phyloP scores from a whole-genome alignment of 2,797 vertebrate species.

The Syndactyla subalaris region DNA sequence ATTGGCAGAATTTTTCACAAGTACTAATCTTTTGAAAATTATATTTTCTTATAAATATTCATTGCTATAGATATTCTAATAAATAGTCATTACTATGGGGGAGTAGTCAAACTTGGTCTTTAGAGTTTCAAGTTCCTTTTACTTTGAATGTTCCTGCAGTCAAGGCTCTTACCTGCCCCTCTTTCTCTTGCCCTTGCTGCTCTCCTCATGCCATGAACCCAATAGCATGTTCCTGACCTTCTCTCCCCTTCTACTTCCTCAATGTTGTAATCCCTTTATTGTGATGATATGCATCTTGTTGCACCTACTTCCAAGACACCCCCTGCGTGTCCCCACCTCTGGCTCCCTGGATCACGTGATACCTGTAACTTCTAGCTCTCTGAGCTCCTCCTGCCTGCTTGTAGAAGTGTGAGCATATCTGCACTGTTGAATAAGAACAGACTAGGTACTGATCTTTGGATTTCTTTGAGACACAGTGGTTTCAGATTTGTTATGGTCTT shows the following conservation, averaged over 20 bases:
- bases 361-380: not conserved
- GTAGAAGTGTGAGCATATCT: not conserved
- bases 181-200: not conserved
- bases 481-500: not conserved
- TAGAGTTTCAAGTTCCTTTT: not conserved
- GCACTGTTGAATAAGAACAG: not conserved
- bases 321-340: rapidly evolving
- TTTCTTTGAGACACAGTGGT: not conserved
- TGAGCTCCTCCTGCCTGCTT: not conserved
- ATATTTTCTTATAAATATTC: not conserved
- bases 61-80: not conserved
- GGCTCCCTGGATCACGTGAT: not conserved
- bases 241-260: not conserved
- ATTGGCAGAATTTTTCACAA: not conserved
- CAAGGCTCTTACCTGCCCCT: not conserved
- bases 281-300: not conserved
- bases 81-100: not conserved
- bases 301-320: not conserved
- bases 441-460: not conserved
- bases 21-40: not conserved
- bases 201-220: not conserved
- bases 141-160: not conserved
- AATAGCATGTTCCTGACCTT: not conserved
- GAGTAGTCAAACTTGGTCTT: not conserved
- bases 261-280: not conserved